These are phyloP conservation scores for Hephaestus fuliginosus DNA, from an alignment of 2,797 vertebrate genomes.

Conservation along the genomic window DNA sequence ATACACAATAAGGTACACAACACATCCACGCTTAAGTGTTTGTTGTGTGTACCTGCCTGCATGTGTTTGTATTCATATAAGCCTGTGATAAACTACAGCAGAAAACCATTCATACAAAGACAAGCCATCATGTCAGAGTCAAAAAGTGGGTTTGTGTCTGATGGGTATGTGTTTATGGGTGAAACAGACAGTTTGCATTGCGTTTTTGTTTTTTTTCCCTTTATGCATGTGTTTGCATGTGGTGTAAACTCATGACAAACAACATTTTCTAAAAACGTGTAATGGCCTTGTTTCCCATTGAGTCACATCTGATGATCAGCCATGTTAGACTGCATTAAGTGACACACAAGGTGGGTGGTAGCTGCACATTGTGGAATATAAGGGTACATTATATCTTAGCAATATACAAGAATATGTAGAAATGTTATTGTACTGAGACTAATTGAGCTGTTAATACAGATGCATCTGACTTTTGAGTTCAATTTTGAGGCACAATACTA, in stretches of 20 bases:
- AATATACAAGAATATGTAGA: neutral
- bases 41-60: slow-evolving; percentile 15
- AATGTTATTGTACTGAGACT: neutral
- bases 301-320: neutral
- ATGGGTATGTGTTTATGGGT: neutral
- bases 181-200: neutral
- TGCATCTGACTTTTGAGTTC: neutral
- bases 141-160: neutral
- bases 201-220: no score
- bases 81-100: slow-evolving; percentile 28
- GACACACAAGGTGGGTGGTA: neutral
- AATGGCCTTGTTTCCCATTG: neutral
- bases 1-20: no score
- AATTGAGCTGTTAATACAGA: neutral
- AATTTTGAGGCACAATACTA: neutral
- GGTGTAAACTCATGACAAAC: neutral
- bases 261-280: neutral
- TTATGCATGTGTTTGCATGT: neutral
- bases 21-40: no score
- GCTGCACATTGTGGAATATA: neutral
- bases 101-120: slow-evolving; percentile 31
- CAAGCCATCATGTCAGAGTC: neutral
- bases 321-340: neutral
- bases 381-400: neutral
- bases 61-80: slow-evolving; percentile 33